These are phyloP conservation scores for Aegithalos caudatus DNA, from an alignment of 2,113 vertebrate genomes.

Conservation along the genomic window DNA sequence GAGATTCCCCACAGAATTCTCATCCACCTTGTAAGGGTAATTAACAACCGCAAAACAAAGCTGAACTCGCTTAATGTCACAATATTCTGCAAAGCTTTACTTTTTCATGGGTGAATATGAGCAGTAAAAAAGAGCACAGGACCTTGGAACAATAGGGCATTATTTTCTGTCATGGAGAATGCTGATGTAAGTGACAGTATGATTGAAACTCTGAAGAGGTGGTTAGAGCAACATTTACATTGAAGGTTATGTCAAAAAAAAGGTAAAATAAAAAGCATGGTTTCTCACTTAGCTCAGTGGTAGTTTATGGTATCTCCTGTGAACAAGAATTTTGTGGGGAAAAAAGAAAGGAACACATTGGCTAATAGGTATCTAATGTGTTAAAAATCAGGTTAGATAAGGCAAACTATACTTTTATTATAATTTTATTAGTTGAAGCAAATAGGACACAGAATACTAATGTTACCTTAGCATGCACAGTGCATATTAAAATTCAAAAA, in stretches of 20 bases:
- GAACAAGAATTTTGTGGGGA: neutral
- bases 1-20: conserved; percentile 43
- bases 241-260: neutral
- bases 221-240: neutral
- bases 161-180: neutral
- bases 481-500: neutral
- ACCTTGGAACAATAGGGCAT: neutral
- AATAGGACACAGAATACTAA: neutral
- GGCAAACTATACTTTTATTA: neutral
- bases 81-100: neutral
- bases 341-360: neutral
- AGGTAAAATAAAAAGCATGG: neutral
- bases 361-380: neutral
- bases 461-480: neutral
- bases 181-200: neutral
- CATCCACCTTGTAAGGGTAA: conserved; percentile 55
- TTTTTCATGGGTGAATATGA: neutral
- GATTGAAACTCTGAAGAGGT: neutral
- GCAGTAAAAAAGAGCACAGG: neutral
- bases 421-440: neutral
- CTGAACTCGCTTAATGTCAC: conserved; percentile 34
- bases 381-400: neutral
- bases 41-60: conserved; percentile 47
- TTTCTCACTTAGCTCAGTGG: neutral
- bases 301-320: neutral